phyloP scores from a whole-genome alignment of 2,888 invertebrate species.

The Celastrina argiolus region DNA sequence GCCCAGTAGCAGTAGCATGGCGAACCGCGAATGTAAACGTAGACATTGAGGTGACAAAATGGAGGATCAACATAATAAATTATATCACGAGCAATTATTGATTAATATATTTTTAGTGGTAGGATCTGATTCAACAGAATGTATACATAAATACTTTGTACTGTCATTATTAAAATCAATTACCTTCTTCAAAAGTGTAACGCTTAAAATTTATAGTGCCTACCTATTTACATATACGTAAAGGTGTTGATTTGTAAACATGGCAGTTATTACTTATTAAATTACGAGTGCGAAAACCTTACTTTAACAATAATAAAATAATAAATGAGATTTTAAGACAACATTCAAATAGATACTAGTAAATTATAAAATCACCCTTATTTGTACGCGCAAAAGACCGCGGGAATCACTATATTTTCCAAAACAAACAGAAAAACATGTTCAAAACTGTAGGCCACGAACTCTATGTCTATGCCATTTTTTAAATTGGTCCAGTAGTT shows the following conservation, averaged over 20 bases:
- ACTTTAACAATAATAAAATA: too few species aligned
- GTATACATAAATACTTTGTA: neutral
- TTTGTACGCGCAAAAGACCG: too few species aligned
- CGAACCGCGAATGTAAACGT: neutral
- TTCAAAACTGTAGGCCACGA: too few species aligned
- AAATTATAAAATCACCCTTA: too few species aligned
- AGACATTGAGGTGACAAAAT: conserved; percentile 10
- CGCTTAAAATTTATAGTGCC: neutral
- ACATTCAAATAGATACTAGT: too few species aligned
- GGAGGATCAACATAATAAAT: conserved; percentile 10
- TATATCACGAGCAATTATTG: conserved; percentile 7
- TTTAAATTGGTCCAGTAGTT: too few species aligned
- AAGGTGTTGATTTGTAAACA: too few species aligned
- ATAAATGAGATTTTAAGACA: too few species aligned
- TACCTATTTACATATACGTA: too few species aligned
- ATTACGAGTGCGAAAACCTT: neutral
- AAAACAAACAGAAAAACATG: too few species aligned
- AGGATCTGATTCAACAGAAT: neutral
- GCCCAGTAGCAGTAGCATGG: neutral
- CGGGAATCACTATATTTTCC: too few species aligned
- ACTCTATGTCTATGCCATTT: neutral
- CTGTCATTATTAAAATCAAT: conserved; percentile 1
- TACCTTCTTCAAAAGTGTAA: neutral
- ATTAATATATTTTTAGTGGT: neutral
- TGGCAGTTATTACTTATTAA: too few species aligned